phyloP scores from a whole-genome alignment of 2,113 vertebrate genomes.

The Hiodon alosoides region DNA sequence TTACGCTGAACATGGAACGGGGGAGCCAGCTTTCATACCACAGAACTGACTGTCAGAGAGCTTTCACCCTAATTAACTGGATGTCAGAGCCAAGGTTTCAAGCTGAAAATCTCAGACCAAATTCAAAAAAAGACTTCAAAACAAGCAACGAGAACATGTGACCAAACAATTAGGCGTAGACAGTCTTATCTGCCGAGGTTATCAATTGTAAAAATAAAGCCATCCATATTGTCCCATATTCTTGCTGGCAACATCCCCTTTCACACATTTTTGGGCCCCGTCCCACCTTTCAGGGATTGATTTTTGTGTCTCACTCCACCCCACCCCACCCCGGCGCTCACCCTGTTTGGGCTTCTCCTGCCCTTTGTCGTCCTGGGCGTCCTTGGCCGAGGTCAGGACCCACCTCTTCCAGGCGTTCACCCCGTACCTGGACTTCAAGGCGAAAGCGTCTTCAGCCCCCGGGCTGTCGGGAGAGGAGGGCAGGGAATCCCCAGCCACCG shows the following conservation, averaged over 20 bases:
- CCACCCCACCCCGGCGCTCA: constrained; percentile 29
- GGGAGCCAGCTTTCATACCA: too few relatives aligned
- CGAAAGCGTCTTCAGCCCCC: constrained; percentile 64
- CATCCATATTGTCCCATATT: too few relatives aligned
- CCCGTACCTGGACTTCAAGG: constrained; percentile 80
- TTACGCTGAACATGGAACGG: background rate
- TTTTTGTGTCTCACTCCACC: background rate
- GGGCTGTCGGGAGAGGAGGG: constrained; percentile 53
- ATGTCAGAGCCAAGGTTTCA: too few relatives aligned
- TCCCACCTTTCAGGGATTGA: background rate
- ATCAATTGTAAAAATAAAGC: too few relatives aligned
- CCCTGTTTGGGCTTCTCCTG: constrained; percentile 68
- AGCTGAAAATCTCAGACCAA: too few relatives aligned
- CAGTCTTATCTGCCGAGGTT: background rate
- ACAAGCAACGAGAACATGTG: too few relatives aligned
- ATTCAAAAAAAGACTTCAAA: too few relatives aligned
- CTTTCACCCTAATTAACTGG: too few relatives aligned
- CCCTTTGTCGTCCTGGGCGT: constrained; percentile 61
- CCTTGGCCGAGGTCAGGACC: constrained; percentile 65
- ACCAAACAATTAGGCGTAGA: too few relatives aligned
- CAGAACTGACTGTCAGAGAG: too few relatives aligned
- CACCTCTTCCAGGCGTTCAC: constrained; percentile 92
- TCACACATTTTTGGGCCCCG: too few relatives aligned
- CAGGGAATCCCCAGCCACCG: constrained; percentile 52
- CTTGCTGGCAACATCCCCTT: too few relatives aligned